Base-by-base conservation (phyloP, 2,113 vertebrate species). In the Neodontobutis hainanensis region DNA sequence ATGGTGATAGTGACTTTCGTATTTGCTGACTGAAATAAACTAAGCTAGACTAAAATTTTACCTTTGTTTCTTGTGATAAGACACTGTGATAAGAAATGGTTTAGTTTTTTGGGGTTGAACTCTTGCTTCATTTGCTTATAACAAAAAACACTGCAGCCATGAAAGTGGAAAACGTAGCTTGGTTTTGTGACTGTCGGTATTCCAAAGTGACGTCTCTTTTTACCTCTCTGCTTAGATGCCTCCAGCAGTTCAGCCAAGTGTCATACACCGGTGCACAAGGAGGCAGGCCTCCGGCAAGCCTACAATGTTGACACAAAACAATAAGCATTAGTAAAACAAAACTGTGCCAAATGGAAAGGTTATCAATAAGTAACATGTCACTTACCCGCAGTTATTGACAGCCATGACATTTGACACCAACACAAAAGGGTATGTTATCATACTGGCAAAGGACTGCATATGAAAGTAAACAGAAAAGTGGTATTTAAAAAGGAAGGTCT, bases 381-480 rank as follows among this genome's bases (percentile, higher is more conserved):
- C 96, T 97, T 82, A 99, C 97, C 96, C 96, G 15, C 97, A 99
- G 89, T 96, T 96, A 80, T 99, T 99, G 69, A 99, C 94, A 0
- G 96, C 96, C 97, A 99, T 99, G 66, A 99, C 88, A 87, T 97
- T 98, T 73, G 97, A 98, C 78, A 99, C 96, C 79, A 99, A 86
- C 60, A 96, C 93, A n/a, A 99, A 98, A 2, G 97, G 97, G 79
- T 99, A 99, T 0, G 96, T 99, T 84, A 99, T 88, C 94, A 99
- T 98, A 87, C 96, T 97, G 84, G 96, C 95, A 2, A 99, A 94
- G 85, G 98, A 99, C 97, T 99, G 90, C 2, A 65, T 61, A 68
- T 49, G 63, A 5, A 78, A 65, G 0, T 5, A 5, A 14, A 53
- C 3, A 10, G 4, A 5, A 5, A 19, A 19, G 32, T n/a, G 12